Evolutionary conservation across 2,797 vertebrate species (phyloP).

Genomic region (Paguma larvata): DNA sequence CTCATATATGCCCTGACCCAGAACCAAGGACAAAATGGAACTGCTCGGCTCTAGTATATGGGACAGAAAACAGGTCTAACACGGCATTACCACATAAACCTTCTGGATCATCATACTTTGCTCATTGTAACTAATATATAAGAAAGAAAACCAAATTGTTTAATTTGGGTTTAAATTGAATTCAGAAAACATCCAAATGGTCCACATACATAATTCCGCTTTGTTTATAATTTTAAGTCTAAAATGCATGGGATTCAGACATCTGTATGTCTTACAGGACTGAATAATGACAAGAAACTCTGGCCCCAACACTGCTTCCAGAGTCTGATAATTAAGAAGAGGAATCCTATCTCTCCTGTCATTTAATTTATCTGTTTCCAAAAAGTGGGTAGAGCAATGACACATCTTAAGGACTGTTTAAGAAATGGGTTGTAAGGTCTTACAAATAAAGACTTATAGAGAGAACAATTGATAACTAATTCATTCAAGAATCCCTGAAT

Average conservation of each 20-base stretch:
- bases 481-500: constrained; percentile 46
- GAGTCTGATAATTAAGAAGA: not conserved
- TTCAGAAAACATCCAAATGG: constrained; percentile 14
- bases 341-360: not conserved
- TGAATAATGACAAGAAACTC: constrained; percentile 46
- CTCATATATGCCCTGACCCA: constrained; percentile 32
- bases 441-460: constrained; percentile 54
- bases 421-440: constrained; percentile 52
- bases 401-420: constrained; percentile 9
- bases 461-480: not conserved
- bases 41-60: not conserved
- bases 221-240: constrained; percentile 40
- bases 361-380: constrained; percentile 1
- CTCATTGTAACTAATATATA: not conserved
- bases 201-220: not conserved
- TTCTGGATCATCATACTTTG: not conserved
- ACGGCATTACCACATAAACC: constrained; percentile 36
- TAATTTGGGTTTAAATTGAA: constrained; percentile 47
- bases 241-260: constrained; percentile 53
- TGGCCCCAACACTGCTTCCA: not conserved
- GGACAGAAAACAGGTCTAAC: constrained; percentile 48
- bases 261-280: not conserved
- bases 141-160: constrained; percentile 58
- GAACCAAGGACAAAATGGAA: constrained; percentile 55
- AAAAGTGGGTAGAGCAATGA: constrained; percentile 24